Evolutionary conservation across 1,140 invertebrate genomes (phyloP).

Genomic region (Scylla paramamosain): DNA sequence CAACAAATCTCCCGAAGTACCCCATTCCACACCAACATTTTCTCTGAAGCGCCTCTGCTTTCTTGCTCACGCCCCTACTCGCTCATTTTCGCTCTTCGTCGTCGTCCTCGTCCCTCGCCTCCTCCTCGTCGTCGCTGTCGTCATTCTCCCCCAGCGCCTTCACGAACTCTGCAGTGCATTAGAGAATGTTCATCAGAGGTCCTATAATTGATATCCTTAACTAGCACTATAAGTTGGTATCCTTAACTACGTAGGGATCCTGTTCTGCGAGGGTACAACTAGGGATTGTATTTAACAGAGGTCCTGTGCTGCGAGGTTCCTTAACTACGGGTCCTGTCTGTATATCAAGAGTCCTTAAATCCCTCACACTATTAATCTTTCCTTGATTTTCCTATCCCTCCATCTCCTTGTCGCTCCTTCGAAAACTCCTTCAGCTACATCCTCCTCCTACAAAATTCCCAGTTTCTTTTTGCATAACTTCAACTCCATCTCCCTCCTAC

Average conservation of each 20-base stretch:
- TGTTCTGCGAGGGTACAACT: not conserved
- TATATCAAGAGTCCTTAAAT: not conserved
- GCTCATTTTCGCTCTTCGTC: slow-evolving; percentile 17
- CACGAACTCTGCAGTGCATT: slow-evolving; percentile 87
- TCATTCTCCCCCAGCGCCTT: slow-evolving; percentile 90
- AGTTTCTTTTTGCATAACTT: not conserved
- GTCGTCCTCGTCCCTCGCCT: slow-evolving; percentile 80
- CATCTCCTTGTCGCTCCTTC: not conserved
- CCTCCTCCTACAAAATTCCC: not conserved
- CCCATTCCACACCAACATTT: not conserved
- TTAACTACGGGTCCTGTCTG: no score
- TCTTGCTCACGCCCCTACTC: not conserved
- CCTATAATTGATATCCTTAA: not conserved
- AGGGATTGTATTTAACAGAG: no score
- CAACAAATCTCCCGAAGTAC: no score
- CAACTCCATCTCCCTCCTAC: not conserved
- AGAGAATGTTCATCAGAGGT: not conserved
- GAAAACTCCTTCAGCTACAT: not conserved
- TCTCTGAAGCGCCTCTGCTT: not conserved
- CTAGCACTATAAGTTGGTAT: no score
- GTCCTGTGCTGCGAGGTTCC: not conserved
- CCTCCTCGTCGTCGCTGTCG: slow-evolving; percentile 87
- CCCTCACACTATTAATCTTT: not conserved
- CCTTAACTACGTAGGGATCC: not conserved
- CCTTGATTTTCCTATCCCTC: not conserved